Evolutionary conservation across 2,797 vertebrate species (phyloP).

Genomic region (Pygocentrus nattereri): DNA sequence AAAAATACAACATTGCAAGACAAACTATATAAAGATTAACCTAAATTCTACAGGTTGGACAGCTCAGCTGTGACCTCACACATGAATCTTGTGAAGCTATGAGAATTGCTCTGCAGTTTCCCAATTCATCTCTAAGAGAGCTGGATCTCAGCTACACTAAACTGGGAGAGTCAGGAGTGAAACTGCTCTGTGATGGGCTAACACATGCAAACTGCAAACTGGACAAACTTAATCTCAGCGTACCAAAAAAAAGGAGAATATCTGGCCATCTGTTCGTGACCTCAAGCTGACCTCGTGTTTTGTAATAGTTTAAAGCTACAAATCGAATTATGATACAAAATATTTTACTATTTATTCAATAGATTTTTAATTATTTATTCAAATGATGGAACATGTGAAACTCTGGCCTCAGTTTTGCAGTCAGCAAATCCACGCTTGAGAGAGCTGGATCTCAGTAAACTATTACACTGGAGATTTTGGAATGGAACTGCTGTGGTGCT

Average conservation of each 20-base stretch:
- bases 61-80: slow-evolving; percentile 2
- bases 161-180: slow-evolving; percentile 22
- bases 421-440: slow-evolving; percentile 29
- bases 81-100: slow-evolving; percentile 39
- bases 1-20: neutral
- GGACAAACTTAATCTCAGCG: neutral
- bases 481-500: slow-evolving; percentile 31
- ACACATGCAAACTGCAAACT: slow-evolving; percentile 14
- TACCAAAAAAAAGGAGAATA: too few species aligned
- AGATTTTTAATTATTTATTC: too few species aligned
- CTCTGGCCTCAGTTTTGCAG: slow-evolving; percentile 29
- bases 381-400: slow-evolving; percentile 38
- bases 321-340: too few species aligned
- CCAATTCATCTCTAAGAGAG: neutral
- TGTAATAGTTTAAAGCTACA: too few species aligned
- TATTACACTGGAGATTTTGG: slow-evolving; percentile 50
- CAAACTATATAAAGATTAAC: too few species aligned
- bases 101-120: slow-evolving; percentile 29
- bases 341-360: neutral
- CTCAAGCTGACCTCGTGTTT: too few species aligned
- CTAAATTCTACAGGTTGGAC: neutral
- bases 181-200: slow-evolving; percentile 14
- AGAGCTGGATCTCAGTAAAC: slow-evolving; percentile 52
- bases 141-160: slow-evolving; percentile 47
- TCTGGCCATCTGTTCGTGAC: too few species aligned